A percentile compares a stretch with the other conserved stretches of the same genome.
Evolutionary conservation across 2,797 vertebrate species (phyloP).

Genomic region (Sebastes jordani): DNA sequence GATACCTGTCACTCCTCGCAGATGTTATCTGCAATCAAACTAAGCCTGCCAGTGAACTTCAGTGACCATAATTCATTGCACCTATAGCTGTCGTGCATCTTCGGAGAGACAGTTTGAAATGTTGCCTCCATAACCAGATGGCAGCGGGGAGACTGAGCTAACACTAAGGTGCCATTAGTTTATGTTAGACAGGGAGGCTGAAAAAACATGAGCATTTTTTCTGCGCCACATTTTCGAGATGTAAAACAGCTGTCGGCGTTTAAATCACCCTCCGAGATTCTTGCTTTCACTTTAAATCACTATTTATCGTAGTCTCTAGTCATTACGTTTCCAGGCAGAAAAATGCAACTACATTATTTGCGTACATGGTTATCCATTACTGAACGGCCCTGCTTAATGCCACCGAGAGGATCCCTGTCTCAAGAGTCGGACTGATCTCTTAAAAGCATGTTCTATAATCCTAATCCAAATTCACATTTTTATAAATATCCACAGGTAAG

Average conservation of each 20-base stretch:
- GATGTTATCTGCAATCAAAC: conserved; percentile 2
- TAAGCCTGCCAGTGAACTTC: conserved; percentile 5
- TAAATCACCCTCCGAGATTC: conserved; percentile 20
- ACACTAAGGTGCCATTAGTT: conserved; percentile 17
- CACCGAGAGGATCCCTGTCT: conserved; percentile 3
- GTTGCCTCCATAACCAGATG: conserved; percentile 28
- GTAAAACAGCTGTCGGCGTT: conserved; percentile 37
- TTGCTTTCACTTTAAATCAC: conserved; percentile 1
- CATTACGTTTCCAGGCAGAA: background rate
- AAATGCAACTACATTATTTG: background rate
- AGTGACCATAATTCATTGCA: background rate
- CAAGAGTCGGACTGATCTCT: conserved; percentile 24
- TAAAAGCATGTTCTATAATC: conserved; percentile 30
- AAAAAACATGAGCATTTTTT: conserved; percentile 12
- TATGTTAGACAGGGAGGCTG: background rate
- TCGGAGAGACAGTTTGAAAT: conserved; percentile 14
- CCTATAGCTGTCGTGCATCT: background rate
- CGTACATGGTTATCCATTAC: background rate
- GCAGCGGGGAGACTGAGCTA: conserved; percentile 12
- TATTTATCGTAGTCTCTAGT: background rate
- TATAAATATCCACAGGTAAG: conserved; percentile 16
- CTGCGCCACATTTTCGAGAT: conserved; percentile 2
- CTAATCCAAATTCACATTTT: conserved; percentile 18
- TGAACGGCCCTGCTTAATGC: background rate
- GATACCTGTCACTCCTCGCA: background rate